These are phyloP conservation scores for Drosophila quasianomalipes DNA, from an alignment of 2,888 invertebrate species.

Conservation along the genomic window DNA sequence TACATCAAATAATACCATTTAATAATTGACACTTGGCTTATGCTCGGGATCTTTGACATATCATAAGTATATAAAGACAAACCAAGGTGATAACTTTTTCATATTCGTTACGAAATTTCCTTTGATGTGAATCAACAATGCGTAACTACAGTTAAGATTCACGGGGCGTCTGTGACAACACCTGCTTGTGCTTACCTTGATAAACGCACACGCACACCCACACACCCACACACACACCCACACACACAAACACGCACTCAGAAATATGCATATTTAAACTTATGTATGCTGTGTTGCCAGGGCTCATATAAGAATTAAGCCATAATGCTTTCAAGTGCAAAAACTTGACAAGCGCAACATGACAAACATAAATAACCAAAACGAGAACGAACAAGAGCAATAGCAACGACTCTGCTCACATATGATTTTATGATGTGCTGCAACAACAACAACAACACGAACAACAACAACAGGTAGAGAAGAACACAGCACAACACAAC, in stretches of 20 bases:
- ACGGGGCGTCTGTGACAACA: slow-evolving; percentile 45
- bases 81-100: slow-evolving; percentile 8
- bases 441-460: slow-evolving; percentile 40
- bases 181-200: slow-evolving; percentile 26
- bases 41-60: not conserved
- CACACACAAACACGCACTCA: not conserved
- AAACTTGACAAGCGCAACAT: slow-evolving; percentile 82
- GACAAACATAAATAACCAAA: slow-evolving; percentile 78
- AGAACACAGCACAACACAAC: slow-evolving; percentile 15
- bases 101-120: slow-evolving; percentile 26
- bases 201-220: slow-evolving; percentile 11
- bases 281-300: slow-evolving; percentile 36
- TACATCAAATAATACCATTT: not conserved
- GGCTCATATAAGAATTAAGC: slow-evolving; percentile 77
- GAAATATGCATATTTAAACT: slow-evolving; percentile 1
- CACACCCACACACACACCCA: not conserved
- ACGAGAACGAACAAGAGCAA: slow-evolving; percentile 43
- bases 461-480: slow-evolving; percentile 10
- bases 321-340: slow-evolving; percentile 80
- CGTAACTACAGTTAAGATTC: slow-evolving; percentile 49
- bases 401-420: slow-evolving; percentile 32
- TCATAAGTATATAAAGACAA: not conserved
- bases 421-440: slow-evolving; percentile 76
- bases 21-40: slow-evolving; percentile 16
- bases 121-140: slow-evolving; percentile 59